These are phyloP conservation scores for Phalacrocorax aristotelis DNA, from an alignment of 2,113 vertebrate genomes.

Conservation along the genomic window DNA sequence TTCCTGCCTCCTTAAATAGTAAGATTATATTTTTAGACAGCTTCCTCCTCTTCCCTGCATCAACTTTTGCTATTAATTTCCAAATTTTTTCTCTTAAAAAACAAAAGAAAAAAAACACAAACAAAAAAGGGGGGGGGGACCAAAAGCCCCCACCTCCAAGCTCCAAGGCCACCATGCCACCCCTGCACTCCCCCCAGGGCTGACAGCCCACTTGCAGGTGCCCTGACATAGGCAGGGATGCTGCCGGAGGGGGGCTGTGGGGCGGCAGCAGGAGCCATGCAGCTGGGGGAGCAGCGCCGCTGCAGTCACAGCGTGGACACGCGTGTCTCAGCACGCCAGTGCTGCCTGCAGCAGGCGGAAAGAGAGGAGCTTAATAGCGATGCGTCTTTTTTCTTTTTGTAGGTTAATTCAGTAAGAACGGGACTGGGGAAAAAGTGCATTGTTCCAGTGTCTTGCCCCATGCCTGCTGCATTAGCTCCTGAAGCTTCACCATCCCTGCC, in stretches of 20 bases:
- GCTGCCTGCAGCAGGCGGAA: background rate
- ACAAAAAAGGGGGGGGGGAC: background rate
- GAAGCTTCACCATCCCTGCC: constrained; percentile 63
- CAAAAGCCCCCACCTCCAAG: background rate
- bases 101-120: too few relatives aligned
- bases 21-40: background rate
- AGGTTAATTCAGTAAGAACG: constrained; percentile 70
- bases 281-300: background rate
- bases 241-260: background rate
- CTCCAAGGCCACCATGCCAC: rapidly evolving
- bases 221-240: background rate
- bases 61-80: background rate
- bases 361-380: background rate
- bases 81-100: background rate
- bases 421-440: constrained; percentile 70
- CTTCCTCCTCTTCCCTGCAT: background rate
- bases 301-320: rapidly evolving
- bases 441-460: constrained; percentile 75
- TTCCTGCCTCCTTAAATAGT: background rate
- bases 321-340: rapidly evolving
- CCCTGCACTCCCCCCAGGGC: background rate
- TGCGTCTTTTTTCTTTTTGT: constrained; percentile 47
- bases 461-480: constrained; percentile 72
- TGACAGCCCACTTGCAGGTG: background rate
- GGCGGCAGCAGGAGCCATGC: rapidly evolving